Evolutionary conservation across 2,888 invertebrate species (phyloP), one percentile per base, ranked within the genome.

Genomic region (Melieria omissa): DNA sequence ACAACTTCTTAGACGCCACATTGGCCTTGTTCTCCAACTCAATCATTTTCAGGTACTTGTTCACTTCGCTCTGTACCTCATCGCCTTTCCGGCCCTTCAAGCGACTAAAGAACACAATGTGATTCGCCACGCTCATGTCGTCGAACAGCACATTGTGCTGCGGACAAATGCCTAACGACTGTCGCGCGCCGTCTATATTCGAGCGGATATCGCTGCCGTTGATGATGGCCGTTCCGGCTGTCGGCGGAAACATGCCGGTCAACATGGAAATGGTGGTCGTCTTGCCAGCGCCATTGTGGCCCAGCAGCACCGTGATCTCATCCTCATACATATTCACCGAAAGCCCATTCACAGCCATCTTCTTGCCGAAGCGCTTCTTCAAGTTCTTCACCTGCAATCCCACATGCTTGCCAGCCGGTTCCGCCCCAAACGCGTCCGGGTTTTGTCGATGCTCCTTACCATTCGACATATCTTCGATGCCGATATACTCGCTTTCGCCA

Each of bases 231-330:
- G 91, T 91, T 0, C 95, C 95, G 29, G 89, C 88, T 0, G 90
- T 90, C 4, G 91, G 90, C 41, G 90, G 89, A 71, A 92, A 88
- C 87, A 93, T 91, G 57, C 93, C 97, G 54, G 96, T 96, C 58
- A 97, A 87, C 93, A 97, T 96, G 0, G 95, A 95, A 89, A 97
- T 96, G 1, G 96, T 95, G 0, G 97, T 97, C 0, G 96, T 96
- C 88, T 97, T 97, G 9, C 97, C 97, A 63, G 97, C 97, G 4
- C 97, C 97, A 74, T 86, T 86, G 69, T 94, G 93, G 0, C 94
- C 94, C 55, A 95, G 86, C n/a, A 94, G 83, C 3, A 94, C 95
- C 0, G 96, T 96, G 74, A 97, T 96, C 88, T 97, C 96, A 74
- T 93, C 92, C 82, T 94, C 92, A 82, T 93, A 97, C 90, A 97